phyloP scores from a whole-genome alignment of 2,888 invertebrate species.

The Cryptocephalus primarius region DNA sequence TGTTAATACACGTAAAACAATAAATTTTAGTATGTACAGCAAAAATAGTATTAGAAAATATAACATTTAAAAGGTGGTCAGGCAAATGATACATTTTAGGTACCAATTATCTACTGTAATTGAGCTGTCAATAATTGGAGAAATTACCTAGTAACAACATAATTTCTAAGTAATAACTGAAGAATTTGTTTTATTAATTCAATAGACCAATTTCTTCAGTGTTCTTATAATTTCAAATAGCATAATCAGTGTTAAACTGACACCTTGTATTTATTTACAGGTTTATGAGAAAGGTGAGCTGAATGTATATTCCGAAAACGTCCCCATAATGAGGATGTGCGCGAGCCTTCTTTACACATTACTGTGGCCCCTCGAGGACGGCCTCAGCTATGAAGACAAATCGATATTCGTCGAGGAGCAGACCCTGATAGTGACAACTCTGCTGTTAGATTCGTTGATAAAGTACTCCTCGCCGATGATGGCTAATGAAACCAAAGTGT shows the following conservation, averaged over 20 bases:
- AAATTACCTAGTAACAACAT: too few species aligned
- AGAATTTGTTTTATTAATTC: too few species aligned
- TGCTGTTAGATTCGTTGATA: slow-evolving; percentile 21
- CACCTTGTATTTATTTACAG: slow-evolving; percentile 19
- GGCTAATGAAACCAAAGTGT: slow-evolving; percentile 20
- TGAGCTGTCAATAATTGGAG: too few species aligned
- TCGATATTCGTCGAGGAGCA: slow-evolving; percentile 30
- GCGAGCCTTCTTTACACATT: slow-evolving; percentile 15
- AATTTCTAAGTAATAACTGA: too few species aligned
- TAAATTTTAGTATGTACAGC: too few species aligned
- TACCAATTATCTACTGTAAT: too few species aligned
- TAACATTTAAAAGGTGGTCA: too few species aligned
- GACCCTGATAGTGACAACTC: slow-evolving; percentile 23
- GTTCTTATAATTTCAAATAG: too few species aligned
- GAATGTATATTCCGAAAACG: slow-evolving; percentile 47
- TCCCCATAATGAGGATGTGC: slow-evolving; percentile 16
- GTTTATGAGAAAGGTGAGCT: slow-evolving; percentile 55
- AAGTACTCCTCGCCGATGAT: slow-evolving; percentile 23
- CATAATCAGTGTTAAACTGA: not conserved
- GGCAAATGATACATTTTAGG: too few species aligned
- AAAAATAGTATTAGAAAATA: too few species aligned
- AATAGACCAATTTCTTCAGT: too few species aligned
- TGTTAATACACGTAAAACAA: too few species aligned
- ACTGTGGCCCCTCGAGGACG: slow-evolving; percentile 22
- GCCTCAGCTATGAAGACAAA: slow-evolving; percentile 23